phyloP scores from a whole-genome alignment of 1,140 invertebrate genomes.

The Octopus bimaculoides region DNA sequence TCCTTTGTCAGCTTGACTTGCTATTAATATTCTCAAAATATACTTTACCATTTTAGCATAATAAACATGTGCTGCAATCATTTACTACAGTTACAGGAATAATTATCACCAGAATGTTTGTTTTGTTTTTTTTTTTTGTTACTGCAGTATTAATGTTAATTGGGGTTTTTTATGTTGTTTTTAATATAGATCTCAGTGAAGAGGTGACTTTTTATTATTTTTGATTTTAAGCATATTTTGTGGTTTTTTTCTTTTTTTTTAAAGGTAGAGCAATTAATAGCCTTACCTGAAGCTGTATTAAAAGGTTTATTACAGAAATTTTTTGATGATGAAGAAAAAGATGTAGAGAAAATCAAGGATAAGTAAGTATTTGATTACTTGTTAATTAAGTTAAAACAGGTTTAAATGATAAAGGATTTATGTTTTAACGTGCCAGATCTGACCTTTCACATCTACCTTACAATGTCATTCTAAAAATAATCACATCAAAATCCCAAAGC shows the following conservation, averaged over 20 bases:
- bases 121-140: not conserved
- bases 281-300: constrained; percentile 75
- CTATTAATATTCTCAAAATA: no score
- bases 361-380: constrained; percentile 61
- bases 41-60: no score
- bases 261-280: constrained; percentile 78
- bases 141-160: not conserved
- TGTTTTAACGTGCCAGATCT: no score
- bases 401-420: no score
- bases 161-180: no score
- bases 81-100: not conserved
- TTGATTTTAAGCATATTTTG: not conserved
- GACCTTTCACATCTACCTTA: no score
- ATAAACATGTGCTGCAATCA: not conserved
- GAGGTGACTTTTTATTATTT: not conserved
- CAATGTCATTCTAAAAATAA: no score
- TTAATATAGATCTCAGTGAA: not conserved
- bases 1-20: no score
- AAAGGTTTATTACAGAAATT: constrained; percentile 76
- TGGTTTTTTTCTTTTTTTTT: constrained; percentile 14
- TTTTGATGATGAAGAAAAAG: constrained; percentile 73
- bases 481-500: no score
- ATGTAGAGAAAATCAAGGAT: constrained; percentile 68
- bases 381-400: no score
- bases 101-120: not conserved